These are phyloP conservation scores for Abscondita cerata DNA, from an alignment of 2,888 invertebrate genomes.

Conservation along the genomic window DNA sequence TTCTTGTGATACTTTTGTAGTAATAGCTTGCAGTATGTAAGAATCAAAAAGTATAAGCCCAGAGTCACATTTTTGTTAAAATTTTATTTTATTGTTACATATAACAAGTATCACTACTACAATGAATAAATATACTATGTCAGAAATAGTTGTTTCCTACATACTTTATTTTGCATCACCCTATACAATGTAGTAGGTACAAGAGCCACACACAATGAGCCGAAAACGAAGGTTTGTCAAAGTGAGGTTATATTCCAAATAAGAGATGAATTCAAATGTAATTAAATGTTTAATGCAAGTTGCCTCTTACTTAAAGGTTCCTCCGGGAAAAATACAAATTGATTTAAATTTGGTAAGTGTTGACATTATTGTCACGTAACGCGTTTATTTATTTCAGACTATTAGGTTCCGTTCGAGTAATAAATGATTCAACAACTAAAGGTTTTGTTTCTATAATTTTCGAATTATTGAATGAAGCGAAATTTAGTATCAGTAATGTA, in stretches of 20 bases:
- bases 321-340: conserved; percentile 40
- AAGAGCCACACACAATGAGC: no score
- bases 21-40: conserved; percentile 45
- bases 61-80: conserved; percentile 55
- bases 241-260: no score
- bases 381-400: conserved; percentile 18
- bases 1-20: conserved; percentile 37
- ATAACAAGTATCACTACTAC: no score
- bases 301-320: conserved; percentile 41
- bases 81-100: no score
- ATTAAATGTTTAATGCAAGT: conserved; percentile 41
- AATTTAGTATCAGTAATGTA: conserved; percentile 32
- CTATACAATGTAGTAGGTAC: no score
- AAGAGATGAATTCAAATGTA: conserved; percentile 35
- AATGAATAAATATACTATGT: no score
- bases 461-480: conserved; percentile 46
- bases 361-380: background rate
- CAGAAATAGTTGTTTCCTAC: no score
- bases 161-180: no score
- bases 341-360: conserved; percentile 38
- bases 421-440: conserved; percentile 42
- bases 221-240: no score
- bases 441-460: conserved; percentile 51
- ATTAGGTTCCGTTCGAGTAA: conserved; percentile 45
- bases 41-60: conserved; percentile 53